These are phyloP conservation scores for Hydrozoanthus gracilis DNA, from an alignment of 92 coral and sea anemone genomes.

Conservation along the genomic window DNA sequence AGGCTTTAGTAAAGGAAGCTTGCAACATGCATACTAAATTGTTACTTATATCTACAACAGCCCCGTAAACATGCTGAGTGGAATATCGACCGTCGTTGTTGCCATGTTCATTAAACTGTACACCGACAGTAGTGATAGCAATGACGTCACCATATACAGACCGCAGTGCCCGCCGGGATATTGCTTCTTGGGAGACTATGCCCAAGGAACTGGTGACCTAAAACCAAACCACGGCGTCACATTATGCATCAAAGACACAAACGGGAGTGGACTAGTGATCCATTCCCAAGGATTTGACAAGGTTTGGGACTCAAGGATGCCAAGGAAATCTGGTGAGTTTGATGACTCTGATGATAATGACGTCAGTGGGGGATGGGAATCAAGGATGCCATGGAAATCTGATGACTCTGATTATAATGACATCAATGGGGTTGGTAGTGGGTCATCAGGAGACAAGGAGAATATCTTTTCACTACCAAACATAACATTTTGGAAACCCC, in stretches of 20 bases:
- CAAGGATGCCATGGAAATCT: slow-evolving; percentile 41
- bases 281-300: slow-evolving; percentile 66
- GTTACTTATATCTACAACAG: not conserved
- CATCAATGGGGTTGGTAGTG: slow-evolving; percentile 49
- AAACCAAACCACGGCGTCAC: slow-evolving; percentile 78
- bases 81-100: slow-evolving; percentile 60
- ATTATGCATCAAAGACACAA: slow-evolving; percentile 57
- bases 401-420: slow-evolving; percentile 56
- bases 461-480: not conserved
- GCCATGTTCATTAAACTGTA: slow-evolving; percentile 65
- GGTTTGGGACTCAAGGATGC: slow-evolving; percentile 68
- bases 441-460: slow-evolving; percentile 53
- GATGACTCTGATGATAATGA: slow-evolving; percentile 55
- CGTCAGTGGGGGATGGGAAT: slow-evolving; percentile 66
- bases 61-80: slow-evolving; percentile 55
- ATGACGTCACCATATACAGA: slow-evolving; percentile 74
- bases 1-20: not conserved
- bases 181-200: slow-evolving; percentile 85
- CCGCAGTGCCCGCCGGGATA: slow-evolving; percentile 88
- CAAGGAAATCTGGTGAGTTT: slow-evolving; percentile 34
- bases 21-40: not conserved
- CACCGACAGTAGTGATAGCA: slow-evolving; percentile 59
- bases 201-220: slow-evolving; percentile 66
- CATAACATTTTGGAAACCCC: slow-evolving; percentile 78
- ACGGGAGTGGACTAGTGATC: slow-evolving; percentile 43